Percentiles rank a stretch among this genome's conserved stretches.
phyloP scores from a whole-genome alignment of 2,888 invertebrate species.

The Eurytoma adleriae region DNA sequence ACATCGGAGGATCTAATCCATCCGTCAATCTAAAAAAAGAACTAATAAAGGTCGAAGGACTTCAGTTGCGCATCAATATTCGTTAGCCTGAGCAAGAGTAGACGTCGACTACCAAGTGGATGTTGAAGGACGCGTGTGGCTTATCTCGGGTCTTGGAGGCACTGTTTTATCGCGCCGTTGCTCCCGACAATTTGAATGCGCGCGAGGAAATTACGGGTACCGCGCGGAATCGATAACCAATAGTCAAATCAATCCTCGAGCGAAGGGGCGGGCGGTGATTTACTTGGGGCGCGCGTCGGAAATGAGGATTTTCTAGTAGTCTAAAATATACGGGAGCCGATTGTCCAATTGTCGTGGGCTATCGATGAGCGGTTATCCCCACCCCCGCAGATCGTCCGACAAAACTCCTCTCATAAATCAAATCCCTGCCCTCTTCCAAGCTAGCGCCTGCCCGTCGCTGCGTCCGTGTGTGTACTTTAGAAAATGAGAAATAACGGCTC shows the following conservation, averaged over 20 bases:
- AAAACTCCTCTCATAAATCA: constrained; percentile 38
- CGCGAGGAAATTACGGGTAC: constrained; percentile 20
- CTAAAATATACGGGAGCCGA: constrained; percentile 13
- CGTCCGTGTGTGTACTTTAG: background rate
- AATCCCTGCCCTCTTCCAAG: constrained; percentile 3
- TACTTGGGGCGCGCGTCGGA: background rate
- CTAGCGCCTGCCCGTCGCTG: too few species aligned
- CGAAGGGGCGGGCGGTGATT: background rate
- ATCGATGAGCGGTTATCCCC: background rate
- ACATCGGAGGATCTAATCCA: too few species aligned
- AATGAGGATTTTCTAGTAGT: constrained; percentile 40
- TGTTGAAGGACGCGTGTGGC: background rate
- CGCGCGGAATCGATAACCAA: constrained; percentile 43
- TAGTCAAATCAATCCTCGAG: constrained; percentile 42
- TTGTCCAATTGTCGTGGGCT: background rate
- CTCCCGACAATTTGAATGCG: constrained; percentile 23
- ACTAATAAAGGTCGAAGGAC: too few species aligned
- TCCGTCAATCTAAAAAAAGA: too few species aligned
- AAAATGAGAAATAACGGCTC: constrained; percentile 33
- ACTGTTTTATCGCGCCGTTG: constrained; percentile 9
- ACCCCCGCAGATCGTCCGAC: constrained; percentile 8
- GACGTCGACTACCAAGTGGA: too few species aligned
- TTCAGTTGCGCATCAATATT: too few species aligned
- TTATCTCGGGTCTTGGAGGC: background rate
- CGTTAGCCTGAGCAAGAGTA: too few species aligned